These are phyloP conservation scores for Cephus rjabovi DNA, from an alignment of 2,888 invertebrate genomes.

Conservation along the genomic window DNA sequence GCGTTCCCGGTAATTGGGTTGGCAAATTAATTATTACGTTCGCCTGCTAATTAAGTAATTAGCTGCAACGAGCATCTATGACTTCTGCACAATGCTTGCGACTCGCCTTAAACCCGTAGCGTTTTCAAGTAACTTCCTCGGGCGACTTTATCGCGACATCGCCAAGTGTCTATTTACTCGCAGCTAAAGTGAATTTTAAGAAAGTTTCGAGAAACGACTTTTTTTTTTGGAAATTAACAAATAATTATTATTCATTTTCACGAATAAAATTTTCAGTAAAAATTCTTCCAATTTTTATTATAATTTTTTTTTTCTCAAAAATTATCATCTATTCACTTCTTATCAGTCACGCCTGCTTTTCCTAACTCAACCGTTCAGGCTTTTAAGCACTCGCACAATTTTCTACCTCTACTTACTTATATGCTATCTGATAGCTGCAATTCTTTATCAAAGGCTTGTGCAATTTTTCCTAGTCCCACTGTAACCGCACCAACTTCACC, in stretches of 20 bases:
- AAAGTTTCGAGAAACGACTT: background rate
- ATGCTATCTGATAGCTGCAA: background rate
- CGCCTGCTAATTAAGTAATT: conserved; percentile 41
- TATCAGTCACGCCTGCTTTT: too few relatives aligned
- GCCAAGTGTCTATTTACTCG: background rate
- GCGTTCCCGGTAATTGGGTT: conserved; percentile 27
- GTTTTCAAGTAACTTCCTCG: background rate
- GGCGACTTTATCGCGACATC: background rate
- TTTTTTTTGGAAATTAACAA: background rate
- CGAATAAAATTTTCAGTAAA: too few relatives aligned
- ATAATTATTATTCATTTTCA: background rate
- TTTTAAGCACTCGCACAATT: too few relatives aligned
- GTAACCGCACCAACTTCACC: background rate
- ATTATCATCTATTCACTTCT: too few relatives aligned
- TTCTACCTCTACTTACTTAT: too few relatives aligned
- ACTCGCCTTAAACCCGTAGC: background rate
- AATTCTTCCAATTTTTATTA: too few relatives aligned
- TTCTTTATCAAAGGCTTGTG: background rate
- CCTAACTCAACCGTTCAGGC: too few relatives aligned
- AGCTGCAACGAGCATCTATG: conserved; percentile 17
- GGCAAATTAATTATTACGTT: conserved; percentile 43
- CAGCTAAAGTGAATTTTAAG: background rate
- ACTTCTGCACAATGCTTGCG: background rate
- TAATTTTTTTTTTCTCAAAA: too few relatives aligned
- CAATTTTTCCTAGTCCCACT: background rate